Conservation (phyloP, 2,888 invertebrate species). For the Desoria tigrina region DNA sequence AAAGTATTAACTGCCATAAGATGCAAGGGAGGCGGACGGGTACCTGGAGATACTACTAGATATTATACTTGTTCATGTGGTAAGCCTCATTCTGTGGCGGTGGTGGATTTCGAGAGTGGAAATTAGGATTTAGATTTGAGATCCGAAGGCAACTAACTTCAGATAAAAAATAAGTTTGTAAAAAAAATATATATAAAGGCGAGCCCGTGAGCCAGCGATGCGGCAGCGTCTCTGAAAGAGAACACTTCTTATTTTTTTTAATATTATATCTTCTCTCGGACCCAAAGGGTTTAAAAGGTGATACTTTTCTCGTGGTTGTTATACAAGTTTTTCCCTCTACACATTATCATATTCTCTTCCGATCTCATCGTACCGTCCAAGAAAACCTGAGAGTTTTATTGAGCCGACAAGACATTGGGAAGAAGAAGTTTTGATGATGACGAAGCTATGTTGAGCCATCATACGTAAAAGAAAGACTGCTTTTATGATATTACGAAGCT, state of each 20-base stretch:
- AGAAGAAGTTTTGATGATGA: constrained; percentile 21
- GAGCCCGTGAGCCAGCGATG: constrained; percentile 24
- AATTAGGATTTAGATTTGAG: constrained; percentile 12
- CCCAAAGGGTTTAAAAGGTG: constrained; percentile 25
- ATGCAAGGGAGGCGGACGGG: no score
- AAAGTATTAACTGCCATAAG: no score
- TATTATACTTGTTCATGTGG: no score
- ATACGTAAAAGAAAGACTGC: background rate
- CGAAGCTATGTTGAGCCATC: constrained; percentile 14
- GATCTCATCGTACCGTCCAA: background rate
- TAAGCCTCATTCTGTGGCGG: no score
- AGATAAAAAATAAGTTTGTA: no score
- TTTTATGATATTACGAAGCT: constrained; percentile 2
- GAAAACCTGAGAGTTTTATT: constrained; percentile 28
- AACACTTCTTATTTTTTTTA: no score
- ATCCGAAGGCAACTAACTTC: background rate
- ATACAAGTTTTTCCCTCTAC: constrained; percentile 16
- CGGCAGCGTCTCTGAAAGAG: constrained; percentile 18
- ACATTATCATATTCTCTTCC: no score
- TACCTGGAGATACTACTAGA: no score
- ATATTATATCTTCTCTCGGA: constrained; percentile 4
- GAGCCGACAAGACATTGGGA: constrained; percentile 20
- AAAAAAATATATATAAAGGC: constrained; percentile 21
- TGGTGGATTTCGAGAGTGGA: background rate
- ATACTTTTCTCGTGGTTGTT: constrained; percentile 23